Conservation (phyloP, 2,113 vertebrate species). For the Morone saxatilis region DNA sequence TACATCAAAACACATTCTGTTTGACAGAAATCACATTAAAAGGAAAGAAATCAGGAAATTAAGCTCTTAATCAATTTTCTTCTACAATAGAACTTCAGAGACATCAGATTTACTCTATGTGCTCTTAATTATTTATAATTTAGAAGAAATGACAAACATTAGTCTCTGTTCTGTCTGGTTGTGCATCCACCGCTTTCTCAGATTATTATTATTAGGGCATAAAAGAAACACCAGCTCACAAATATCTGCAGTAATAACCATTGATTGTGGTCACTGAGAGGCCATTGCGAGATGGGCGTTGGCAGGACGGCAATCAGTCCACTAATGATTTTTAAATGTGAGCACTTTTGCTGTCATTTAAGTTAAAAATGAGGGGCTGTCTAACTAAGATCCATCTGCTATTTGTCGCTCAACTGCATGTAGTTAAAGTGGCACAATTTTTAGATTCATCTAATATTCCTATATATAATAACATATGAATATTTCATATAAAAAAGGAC, state of each 20-base stretch:
- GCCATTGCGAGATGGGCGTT: slow-evolving; percentile 22
- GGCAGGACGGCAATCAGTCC: background rate
- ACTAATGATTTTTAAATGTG: slow-evolving; percentile 11
- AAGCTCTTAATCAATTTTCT: background rate
- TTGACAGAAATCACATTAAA: background rate
- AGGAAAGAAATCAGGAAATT: background rate
- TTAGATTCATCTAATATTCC: background rate
- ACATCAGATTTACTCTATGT: background rate
- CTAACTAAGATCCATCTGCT: background rate
- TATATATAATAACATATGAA: too few species aligned
- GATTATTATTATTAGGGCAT: background rate
- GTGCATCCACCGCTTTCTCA: background rate
- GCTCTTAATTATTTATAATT: background rate
- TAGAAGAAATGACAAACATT: background rate
- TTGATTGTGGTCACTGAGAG: slow-evolving; percentile 32
- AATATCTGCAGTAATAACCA: slow-evolving; percentile 1
- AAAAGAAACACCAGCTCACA: slow-evolving; percentile 3
- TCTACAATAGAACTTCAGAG: too few species aligned
- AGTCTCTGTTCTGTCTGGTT: background rate
- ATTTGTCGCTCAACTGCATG: background rate
- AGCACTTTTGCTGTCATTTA: background rate
- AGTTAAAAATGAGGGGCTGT: background rate
- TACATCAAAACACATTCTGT: background rate
- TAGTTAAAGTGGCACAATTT: background rate
- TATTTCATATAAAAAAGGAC: too few species aligned